Percentiles rank a stretch among this genome's conserved stretches.
phyloP scores from a whole-genome alignment of 2,888 invertebrate species.

The Toxonevra muliebris region DNA sequence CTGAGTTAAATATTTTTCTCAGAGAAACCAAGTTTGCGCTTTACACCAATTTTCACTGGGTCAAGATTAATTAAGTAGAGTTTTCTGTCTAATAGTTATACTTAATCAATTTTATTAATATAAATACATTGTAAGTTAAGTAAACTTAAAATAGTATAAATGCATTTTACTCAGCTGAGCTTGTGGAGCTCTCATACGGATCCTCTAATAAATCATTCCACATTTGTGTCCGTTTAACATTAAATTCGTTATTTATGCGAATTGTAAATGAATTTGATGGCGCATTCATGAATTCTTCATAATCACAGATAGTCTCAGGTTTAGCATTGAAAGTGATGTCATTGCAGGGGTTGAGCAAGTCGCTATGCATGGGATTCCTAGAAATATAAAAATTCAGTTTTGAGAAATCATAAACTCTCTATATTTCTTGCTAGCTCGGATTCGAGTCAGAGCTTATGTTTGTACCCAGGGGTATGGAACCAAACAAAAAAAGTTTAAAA shows the following conservation, averaged over 20 bases:
- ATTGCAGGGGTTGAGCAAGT: slow-evolving; percentile 39
- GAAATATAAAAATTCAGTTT: slow-evolving; percentile 5
- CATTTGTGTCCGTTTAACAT: slow-evolving; percentile 46
- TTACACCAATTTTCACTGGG: too few relatives aligned
- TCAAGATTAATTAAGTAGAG: too few relatives aligned
- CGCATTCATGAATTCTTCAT: slow-evolving; percentile 53
- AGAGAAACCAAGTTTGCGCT: too few relatives aligned
- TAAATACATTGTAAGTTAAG: background rate
- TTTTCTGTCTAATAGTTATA: too few relatives aligned
- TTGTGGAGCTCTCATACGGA: background rate
- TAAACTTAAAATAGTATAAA: background rate
- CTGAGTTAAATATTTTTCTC: too few relatives aligned
- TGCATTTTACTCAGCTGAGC: background rate
- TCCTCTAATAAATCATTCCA: slow-evolving; percentile 52
- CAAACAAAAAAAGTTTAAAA: too few relatives aligned
- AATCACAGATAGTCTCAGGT: slow-evolving; percentile 54
- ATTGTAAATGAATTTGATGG: slow-evolving; percentile 37
- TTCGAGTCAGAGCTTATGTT: too few relatives aligned
- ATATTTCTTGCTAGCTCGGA: too few relatives aligned
- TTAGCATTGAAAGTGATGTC: slow-evolving; percentile 13
- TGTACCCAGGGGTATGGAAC: too few relatives aligned
- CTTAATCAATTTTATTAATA: background rate
- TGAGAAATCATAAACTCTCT: too few relatives aligned
- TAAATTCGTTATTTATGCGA: slow-evolving; percentile 47
- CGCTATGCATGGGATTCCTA: slow-evolving; percentile 49